Percentiles rank a stretch among this genome's conserved stretches.
Conservation (phyloP, 2,113 vertebrate species). For the Grammomys dolichurus region DNA sequence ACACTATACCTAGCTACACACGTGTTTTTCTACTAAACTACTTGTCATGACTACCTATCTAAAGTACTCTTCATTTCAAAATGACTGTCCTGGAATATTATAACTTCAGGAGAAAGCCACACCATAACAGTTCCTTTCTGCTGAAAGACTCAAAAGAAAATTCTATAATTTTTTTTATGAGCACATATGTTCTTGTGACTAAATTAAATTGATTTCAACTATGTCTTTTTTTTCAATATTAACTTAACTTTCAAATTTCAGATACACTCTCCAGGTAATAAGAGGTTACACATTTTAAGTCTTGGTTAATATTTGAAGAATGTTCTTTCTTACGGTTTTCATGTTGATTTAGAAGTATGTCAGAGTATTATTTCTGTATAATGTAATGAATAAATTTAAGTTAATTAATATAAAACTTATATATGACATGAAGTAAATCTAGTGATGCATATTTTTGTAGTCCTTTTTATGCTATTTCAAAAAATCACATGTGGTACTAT, state of each 20-base stretch:
- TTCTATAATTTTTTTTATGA: not conserved
- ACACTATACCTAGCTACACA: not conserved
- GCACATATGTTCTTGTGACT: not conserved
- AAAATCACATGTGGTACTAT: not conserved
- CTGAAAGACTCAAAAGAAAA: not conserved
- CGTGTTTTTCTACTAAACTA: not conserved
- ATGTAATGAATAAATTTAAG: conserved; percentile 27
- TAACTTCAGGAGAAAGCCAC: not conserved
- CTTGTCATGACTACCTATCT: not conserved
- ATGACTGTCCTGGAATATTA: not conserved
- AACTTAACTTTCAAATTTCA: not conserved
- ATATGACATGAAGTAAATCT: conserved; percentile 11
- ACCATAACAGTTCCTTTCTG: not conserved
- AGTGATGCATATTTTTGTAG: not conserved
- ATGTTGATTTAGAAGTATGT: conserved; percentile 38
- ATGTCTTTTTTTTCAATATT: not conserved
- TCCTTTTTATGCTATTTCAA: not conserved
- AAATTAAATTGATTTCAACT: not conserved
- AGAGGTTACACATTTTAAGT: conserved; percentile 28
- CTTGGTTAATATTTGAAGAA: conserved; percentile 43
- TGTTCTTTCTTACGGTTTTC: not conserved
- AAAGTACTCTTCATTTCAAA: not conserved
- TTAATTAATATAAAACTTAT: conserved; percentile 46
- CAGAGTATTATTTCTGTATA: not conserved
- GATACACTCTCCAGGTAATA: not conserved